A percentile compares a stretch with the other conserved stretches of the same genome.
phyloP scores from a whole-genome alignment of 2,113 vertebrate genomes.

The Chlamydotis undulata region DNA sequence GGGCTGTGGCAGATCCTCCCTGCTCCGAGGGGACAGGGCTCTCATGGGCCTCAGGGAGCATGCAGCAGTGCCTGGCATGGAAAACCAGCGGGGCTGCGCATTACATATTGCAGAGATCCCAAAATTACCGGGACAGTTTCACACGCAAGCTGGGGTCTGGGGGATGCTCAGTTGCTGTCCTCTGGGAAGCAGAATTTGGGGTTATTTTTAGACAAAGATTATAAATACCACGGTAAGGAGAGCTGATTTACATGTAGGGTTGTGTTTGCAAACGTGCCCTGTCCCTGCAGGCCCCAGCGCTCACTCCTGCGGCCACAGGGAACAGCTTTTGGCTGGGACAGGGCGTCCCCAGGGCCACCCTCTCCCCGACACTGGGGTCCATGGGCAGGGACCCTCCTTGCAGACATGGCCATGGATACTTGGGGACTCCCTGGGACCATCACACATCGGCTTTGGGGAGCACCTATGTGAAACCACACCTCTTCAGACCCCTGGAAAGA shows the following conservation, averaged over 20 bases:
- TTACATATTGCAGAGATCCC: constrained; percentile 9
- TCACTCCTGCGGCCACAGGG: background rate
- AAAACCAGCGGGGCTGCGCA: background rate
- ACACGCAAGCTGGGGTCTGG: constrained; percentile 32
- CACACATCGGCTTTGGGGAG: accelerated
- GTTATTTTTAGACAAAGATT: constrained; percentile 33
- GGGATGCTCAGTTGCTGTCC: constrained; percentile 42
- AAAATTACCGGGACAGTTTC: constrained; percentile 47
- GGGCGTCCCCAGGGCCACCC: background rate
- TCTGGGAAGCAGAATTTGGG: constrained; percentile 13
- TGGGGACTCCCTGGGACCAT: background rate
- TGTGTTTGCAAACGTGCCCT: constrained; percentile 24
- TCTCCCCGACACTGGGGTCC: background rate
- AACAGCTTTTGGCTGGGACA: background rate
- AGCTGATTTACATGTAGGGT: constrained; percentile 20
- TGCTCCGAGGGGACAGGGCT: background rate
- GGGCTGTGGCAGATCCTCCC: background rate
- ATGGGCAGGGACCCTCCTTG: background rate
- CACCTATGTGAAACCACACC: background rate
- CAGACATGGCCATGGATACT: accelerated
- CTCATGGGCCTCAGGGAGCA: background rate
- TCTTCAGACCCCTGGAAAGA: background rate
- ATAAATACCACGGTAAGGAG: constrained; percentile 18
- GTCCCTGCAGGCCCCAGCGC: background rate
- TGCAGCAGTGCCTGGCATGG: background rate